phyloP scores from a whole-genome alignment of 1,140 invertebrate species.

The Drosophila seguyi region DNA sequence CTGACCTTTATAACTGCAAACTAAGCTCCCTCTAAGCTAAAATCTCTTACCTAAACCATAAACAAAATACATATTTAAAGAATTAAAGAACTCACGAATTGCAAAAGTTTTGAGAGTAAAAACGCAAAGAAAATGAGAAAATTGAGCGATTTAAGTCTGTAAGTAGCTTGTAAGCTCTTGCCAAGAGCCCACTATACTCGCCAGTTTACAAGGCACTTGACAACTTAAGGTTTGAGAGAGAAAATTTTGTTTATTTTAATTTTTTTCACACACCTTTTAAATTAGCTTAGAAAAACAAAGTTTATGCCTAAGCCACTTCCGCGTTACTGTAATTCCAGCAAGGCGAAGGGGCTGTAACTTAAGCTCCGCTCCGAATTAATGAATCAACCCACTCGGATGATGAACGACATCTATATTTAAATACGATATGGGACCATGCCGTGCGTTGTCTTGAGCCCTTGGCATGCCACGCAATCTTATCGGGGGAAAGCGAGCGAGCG shows the following conservation, averaged over 20 bases:
- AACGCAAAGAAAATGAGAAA: conserved; percentile 9
- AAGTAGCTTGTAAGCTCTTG: conserved; percentile 33
- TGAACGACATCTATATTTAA: conserved; percentile 44
- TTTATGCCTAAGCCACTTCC: conserved; percentile 6
- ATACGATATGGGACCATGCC: conserved; percentile 35
- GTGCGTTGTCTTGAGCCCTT: conserved; percentile 39
- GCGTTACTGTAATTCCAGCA: background rate
- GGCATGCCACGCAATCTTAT: conserved; percentile 59
- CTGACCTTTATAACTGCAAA: too few relatives aligned
- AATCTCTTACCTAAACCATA: background rate
- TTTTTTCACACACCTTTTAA: conserved; percentile 12
- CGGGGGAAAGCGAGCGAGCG: conserved; percentile 62
- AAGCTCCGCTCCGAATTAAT: conserved; percentile 28
- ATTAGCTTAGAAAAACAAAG: conserved; percentile 17
- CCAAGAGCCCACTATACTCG: conserved; percentile 4
- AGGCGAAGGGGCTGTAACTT: conserved; percentile 1
- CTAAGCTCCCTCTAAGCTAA: too few relatives aligned
- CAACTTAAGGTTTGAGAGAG: background rate
- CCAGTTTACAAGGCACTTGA: conserved; percentile 35
- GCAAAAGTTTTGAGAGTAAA: background rate
- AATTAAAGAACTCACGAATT: conserved; percentile 1
- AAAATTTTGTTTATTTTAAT: conserved; percentile 13
- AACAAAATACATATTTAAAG: background rate
- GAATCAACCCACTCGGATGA: conserved; percentile 53
- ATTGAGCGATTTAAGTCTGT: conserved; percentile 31